Base-by-base conservation (phyloP, 2,888 invertebrate species). In the Stenchaetothrips biformis region DNA sequence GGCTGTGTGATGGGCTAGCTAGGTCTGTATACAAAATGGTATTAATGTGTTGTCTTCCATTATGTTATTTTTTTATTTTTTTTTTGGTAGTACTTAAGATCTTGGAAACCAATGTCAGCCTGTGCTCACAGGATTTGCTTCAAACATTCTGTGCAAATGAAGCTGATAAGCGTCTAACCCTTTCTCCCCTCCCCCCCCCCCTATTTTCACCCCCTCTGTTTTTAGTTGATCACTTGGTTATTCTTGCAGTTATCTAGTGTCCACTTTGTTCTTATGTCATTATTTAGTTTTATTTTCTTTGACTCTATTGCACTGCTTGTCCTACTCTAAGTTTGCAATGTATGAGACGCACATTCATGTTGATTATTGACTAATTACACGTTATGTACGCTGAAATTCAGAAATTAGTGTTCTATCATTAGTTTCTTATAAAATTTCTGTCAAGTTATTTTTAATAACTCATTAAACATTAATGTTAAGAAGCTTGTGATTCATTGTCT, bases 231-330 rank as follows among this genome's bases (percentile, higher is more conserved):
- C 67, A 25, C 67, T 7, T 67, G 21, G 21, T 25, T 74, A 74
- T 74, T 74, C 21, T 74, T 74, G 25, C 67, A 74, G 9, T n/a
- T 25, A 74, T 21, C 59, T 18, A 59, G 59, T 59, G 59, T 59
- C 18, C 59, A 59, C 18, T 59, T 59, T 59, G 59, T 74, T 21
- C 67, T 25, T 74, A 74, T 74, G 59, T 74, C n/a, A 67, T 7
- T 74, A 25, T 74, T 74, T 74, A 74, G 67, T 74, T 74, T 74
- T 74, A 74, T 25, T 53, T 74, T 74, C 21, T 74, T 74, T 74
- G 67, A 74, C 67, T 74, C 67, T 74, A 9, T 74, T 74, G 67
- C 67, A 74, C 67, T 21, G 67, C 67, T 74, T 74, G 13, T 74
- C 7, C 25, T 74, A 25, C 25, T 74, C 67, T 74, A 25, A 74